A percentile compares a stretch with the other conserved stretches of the same genome.
phyloP scores from a whole-genome alignment of 2,797 vertebrate genomes.

The Halcyon chelicuti region DNA sequence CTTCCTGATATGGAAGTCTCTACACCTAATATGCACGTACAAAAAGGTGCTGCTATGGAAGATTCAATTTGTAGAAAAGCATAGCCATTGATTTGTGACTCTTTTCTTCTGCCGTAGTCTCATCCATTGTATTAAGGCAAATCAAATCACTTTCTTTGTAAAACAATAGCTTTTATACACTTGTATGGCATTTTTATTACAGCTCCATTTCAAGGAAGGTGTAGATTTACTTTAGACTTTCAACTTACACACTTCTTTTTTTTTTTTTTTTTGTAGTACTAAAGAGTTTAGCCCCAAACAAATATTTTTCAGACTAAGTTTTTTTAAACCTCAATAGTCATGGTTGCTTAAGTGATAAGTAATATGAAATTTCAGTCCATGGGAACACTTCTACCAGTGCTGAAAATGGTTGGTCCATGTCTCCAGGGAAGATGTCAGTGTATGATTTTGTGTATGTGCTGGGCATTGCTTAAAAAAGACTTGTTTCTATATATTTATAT shows the following conservation, averaged over 20 bases:
- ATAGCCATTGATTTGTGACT: conserved; percentile 41
- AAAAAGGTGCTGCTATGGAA: background rate
- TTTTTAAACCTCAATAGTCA: background rate
- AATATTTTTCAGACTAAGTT: background rate
- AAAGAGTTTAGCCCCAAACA: background rate
- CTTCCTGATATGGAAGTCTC: background rate
- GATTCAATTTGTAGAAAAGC: conserved; percentile 54
- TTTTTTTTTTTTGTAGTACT: background rate
- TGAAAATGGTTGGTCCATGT: background rate
- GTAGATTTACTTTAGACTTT: conserved; percentile 7
- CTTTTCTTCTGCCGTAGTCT: background rate
- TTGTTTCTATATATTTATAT: background rate
- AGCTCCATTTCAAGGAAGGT: background rate
- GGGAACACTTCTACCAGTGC: background rate
- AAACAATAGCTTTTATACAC: conserved; percentile 5
- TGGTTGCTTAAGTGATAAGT: background rate
- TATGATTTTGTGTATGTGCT: background rate
- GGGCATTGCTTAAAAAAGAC: background rate
- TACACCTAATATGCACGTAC: background rate
- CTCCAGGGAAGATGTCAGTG: background rate
- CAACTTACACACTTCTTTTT: background rate
- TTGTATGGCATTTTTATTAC: background rate
- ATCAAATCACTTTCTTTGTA: conserved; percentile 21
- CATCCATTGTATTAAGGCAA: conserved; percentile 34
- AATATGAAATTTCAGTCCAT: background rate